Conservation (phyloP, 2,888 invertebrate species). For the Cataglyphis livida region DNA sequence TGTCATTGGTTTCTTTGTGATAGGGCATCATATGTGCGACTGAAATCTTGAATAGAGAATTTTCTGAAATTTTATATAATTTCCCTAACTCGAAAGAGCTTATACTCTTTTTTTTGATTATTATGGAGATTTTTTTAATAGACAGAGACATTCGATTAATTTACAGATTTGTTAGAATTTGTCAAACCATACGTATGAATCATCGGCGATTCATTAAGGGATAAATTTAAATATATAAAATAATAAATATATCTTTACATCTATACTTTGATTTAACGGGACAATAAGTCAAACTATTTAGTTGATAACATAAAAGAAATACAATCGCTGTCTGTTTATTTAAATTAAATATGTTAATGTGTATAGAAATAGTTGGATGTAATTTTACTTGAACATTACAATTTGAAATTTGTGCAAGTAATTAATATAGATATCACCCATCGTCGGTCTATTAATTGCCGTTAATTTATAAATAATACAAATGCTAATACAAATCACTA, state of each 20-base stretch:
- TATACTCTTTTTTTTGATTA: constrained; percentile 35
- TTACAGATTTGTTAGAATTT: constrained; percentile 11
- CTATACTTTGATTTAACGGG: constrained; percentile 11
- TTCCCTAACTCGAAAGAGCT: constrained; percentile 59
- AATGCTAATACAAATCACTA: neutral
- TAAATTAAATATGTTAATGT: constrained; percentile 70
- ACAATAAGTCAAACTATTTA: constrained; percentile 27
- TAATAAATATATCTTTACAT: constrained; percentile 14
- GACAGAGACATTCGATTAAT: neutral
- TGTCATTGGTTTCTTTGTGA: constrained; percentile 81
- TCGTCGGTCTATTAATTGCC: constrained; percentile 58
- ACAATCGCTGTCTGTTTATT: constrained; percentile 20
- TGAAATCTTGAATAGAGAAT: constrained; percentile 73
- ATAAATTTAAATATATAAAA: constrained; percentile 27
- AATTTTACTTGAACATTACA: constrained; percentile 68
- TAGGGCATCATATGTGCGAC: constrained; percentile 76
- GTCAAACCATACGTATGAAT: neutral
- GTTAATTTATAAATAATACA: neutral
- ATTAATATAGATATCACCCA: constrained; percentile 65
- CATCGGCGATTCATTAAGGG: neutral
- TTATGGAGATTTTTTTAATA: constrained; percentile 11
- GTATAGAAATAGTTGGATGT: constrained; percentile 73
- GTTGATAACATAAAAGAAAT: neutral
- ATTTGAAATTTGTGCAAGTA: constrained; percentile 67
- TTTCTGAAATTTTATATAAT: constrained; percentile 60